Conservation (phyloP, 2,797 vertebrate genomes). For the Paedocypris micromegethes region DNA sequence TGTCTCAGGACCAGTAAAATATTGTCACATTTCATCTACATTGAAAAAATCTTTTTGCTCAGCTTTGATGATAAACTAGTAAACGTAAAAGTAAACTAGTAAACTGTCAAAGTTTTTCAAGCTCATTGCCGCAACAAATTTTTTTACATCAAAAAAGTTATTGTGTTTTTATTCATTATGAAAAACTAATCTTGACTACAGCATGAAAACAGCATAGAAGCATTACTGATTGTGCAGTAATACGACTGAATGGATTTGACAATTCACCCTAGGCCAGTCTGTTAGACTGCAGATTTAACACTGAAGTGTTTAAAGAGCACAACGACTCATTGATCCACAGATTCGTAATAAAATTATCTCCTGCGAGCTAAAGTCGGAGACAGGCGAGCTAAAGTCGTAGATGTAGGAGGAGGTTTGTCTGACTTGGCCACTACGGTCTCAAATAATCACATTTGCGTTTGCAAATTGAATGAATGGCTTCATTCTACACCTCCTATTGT, state of each 20-base stretch:
- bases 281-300: slow-evolving; percentile 11
- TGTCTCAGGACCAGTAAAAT: slow-evolving; percentile 20
- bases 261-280: background rate
- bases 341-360: slow-evolving; percentile 25
- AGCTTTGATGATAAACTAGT: slow-evolving; percentile 6
- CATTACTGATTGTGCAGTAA: no score
- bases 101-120: no score
- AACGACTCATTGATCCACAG: slow-evolving; percentile 23
- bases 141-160: no score
- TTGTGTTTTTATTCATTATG: no score
- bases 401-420: no score
- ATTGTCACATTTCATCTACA: background rate
- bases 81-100: no score
- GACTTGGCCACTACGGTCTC: background rate
- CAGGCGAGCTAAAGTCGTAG: background rate
- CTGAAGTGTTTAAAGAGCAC: slow-evolving; percentile 25
- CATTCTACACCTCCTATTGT: background rate
- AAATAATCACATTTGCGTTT: slow-evolving; percentile 7
- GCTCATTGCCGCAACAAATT: no score
- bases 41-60: slow-evolving; percentile 28
- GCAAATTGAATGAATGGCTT: background rate
- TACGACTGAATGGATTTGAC: no score
- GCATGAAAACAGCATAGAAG: no score
- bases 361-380: background rate
- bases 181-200: no score